Conservation (phyloP, 2,113 vertebrate genomes). For the Catharus fuscescens region DNA sequence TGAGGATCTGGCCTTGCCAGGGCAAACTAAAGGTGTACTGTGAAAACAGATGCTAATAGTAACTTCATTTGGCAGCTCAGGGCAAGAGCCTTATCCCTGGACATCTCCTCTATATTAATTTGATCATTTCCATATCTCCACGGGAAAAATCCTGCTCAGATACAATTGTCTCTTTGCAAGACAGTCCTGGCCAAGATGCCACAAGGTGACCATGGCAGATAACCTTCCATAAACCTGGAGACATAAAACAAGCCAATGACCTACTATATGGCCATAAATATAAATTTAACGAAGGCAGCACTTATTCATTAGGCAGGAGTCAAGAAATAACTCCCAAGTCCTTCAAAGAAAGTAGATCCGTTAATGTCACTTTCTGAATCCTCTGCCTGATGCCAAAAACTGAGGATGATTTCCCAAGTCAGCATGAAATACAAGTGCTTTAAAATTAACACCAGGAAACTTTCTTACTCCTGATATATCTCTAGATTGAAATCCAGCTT, state of each 20-base stretch:
- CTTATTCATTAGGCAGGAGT: constrained; percentile 69
- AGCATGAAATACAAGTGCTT: constrained; percentile 46
- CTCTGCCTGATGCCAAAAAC: constrained; percentile 50
- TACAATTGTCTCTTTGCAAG: constrained; percentile 32
- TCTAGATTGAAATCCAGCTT: background rate
- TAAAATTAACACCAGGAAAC: constrained; percentile 40
- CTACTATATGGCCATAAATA: constrained; percentile 67
- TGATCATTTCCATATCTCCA: constrained; percentile 53
- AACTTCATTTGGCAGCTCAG: constrained; percentile 37
- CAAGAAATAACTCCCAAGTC: constrained; percentile 73
- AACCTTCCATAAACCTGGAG: constrained; percentile 67
- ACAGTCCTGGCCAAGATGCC: constrained; percentile 16
- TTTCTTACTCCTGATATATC: background rate
- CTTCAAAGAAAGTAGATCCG: constrained; percentile 64
- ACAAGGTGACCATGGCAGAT: constrained; percentile 66
- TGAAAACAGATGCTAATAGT: constrained; percentile 38
- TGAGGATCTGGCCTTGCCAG: background rate
- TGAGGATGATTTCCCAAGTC: constrained; percentile 50
- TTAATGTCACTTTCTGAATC: constrained; percentile 62
- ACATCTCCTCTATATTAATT: constrained; percentile 12
- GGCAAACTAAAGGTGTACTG: background rate
- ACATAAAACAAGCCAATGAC: constrained; percentile 71
- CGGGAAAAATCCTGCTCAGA: constrained; percentile 9
- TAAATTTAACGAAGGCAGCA: constrained; percentile 70
- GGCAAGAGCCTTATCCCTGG: constrained; percentile 24